These are phyloP conservation scores for Acromyrmex echinatior DNA, from an alignment of 1,140 invertebrate genomes.

Conservation along the genomic window DNA sequence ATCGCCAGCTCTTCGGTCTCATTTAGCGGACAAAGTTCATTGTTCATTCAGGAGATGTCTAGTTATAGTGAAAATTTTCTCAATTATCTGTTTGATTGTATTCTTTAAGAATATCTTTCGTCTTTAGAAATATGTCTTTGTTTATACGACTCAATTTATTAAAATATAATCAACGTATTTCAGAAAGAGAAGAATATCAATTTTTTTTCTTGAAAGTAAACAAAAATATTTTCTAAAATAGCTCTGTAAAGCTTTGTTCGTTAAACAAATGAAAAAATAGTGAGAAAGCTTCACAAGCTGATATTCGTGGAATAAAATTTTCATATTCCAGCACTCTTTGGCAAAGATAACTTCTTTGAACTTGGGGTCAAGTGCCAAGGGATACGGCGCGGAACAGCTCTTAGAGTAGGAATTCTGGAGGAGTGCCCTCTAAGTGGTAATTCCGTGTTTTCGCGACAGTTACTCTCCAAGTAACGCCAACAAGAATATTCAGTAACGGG, in stretches of 20 bases:
- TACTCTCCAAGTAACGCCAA: slow-evolving; percentile 38
- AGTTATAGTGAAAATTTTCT: slow-evolving; percentile 29
- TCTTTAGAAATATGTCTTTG: too few species aligned
- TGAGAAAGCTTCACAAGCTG: not conserved
- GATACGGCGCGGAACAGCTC: slow-evolving; percentile 1
- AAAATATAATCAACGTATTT: not conserved
- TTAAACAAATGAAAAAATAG: not conserved
- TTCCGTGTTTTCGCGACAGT: slow-evolving; percentile 61
- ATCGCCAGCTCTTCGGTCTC: slow-evolving; percentile 31
- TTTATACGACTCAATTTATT: slow-evolving; percentile 23
- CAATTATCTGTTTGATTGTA: slow-evolving; percentile 18
- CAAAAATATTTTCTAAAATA: not conserved
- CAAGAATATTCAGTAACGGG: slow-evolving; percentile 35
- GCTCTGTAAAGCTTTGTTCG: not conserved
- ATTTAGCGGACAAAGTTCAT: slow-evolving; percentile 42
- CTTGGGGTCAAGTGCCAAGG: slow-evolving; percentile 33
- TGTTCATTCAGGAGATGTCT: slow-evolving; percentile 28
- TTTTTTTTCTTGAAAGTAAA: not conserved
- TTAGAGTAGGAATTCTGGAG: slow-evolving; percentile 6
- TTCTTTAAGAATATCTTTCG: not conserved
- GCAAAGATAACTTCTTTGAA: slow-evolving; percentile 54
- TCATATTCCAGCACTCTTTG: slow-evolving; percentile 6
- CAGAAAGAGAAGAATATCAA: too few species aligned
- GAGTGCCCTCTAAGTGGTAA: slow-evolving; percentile 58
- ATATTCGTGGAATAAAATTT: slow-evolving; percentile 6